Evolutionary conservation across 2,888 invertebrate genomes (phyloP).

Genomic region (Plagodis dolabraria): DNA sequence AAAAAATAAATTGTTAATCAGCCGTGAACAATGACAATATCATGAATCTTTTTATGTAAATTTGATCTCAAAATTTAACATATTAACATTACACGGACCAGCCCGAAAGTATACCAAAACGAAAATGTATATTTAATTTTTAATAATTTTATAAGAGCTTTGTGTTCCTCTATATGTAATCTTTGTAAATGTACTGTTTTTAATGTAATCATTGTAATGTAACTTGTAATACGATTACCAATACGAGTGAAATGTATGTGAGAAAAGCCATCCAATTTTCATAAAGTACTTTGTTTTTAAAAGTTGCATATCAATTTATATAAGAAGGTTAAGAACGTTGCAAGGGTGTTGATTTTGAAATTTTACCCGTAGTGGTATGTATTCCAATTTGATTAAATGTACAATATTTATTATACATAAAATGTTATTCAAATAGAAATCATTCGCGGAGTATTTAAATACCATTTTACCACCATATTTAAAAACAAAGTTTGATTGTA

Average conservation of each 20-base stretch:
- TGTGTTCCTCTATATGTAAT: conserved; percentile 73
- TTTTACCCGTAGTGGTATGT: too few species aligned
- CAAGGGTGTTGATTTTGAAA: too few species aligned
- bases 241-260: conserved; percentile 6
- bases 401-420: too few species aligned
- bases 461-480: too few species aligned
- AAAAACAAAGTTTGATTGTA: too few species aligned
- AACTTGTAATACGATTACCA: conserved; percentile 30
- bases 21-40: conserved; percentile 37
- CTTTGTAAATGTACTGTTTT: conserved; percentile 60
- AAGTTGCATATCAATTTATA: not conserved
- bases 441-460: too few species aligned
- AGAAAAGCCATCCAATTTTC: conserved; percentile 1
- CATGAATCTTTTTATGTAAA: conserved; percentile 62
- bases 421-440: too few species aligned
- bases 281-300: not conserved
- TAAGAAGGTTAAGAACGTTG: not conserved
- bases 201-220: conserved; percentile 32
- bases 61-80: conserved; percentile 73
- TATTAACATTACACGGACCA: conserved; percentile 54
- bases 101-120: conserved; percentile 75
- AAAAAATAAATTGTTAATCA: not conserved
- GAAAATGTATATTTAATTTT: conserved; percentile 71
- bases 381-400: too few species aligned
- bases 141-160: conserved; percentile 60